Percentiles rank a stretch among this genome's conserved stretches.
These are phyloP conservation scores for Nomia melanderi DNA, from an alignment of 1,140 invertebrate genomes.

Conservation along the genomic window DNA sequence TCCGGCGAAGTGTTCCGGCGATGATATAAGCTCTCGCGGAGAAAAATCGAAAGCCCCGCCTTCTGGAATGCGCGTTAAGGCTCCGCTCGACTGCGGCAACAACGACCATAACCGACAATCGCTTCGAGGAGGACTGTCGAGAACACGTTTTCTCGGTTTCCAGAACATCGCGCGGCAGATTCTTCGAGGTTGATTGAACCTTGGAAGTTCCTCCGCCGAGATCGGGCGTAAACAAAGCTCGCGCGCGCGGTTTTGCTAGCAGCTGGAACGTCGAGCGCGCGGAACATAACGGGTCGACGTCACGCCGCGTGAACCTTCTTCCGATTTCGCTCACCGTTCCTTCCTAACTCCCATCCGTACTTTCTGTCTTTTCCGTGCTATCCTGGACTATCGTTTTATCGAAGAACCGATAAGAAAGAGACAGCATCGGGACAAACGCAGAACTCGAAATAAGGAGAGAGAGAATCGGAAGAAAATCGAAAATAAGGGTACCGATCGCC, in stretches of 20 bases:
- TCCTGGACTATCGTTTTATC: too few relatives aligned
- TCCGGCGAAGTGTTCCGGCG: slow-evolving; percentile 48
- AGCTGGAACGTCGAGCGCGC: slow-evolving; percentile 28
- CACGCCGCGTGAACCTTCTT: slow-evolving; percentile 63
- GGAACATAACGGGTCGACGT: slow-evolving; percentile 64
- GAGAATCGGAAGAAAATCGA: too few relatives aligned
- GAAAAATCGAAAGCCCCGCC: slow-evolving; percentile 45
- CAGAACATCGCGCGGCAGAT: too few relatives aligned
- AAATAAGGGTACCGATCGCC: too few relatives aligned
- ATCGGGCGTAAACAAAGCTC: slow-evolving; percentile 26
- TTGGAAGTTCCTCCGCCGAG: not conserved
- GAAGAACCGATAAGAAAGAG: too few relatives aligned
- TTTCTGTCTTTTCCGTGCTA: not conserved
- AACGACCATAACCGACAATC: too few relatives aligned
- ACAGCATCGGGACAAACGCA: too few relatives aligned
- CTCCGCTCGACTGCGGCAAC: not conserved
- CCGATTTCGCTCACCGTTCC: slow-evolving; percentile 37
- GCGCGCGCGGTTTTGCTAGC: slow-evolving; percentile 27
- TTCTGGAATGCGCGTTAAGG: slow-evolving; percentile 1
- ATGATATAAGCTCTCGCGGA: slow-evolving; percentile 41
- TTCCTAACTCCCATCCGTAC: slow-evolving; percentile 43
- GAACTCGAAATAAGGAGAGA: too few relatives aligned
- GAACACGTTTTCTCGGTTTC: too few relatives aligned
- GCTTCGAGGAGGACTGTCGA: too few relatives aligned
- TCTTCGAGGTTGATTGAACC: too few relatives aligned